These are phyloP conservation scores for Glandiceps talaboti DNA, from an alignment of 53 echinoderm and acorn worm species.

Conservation along the genomic window DNA sequence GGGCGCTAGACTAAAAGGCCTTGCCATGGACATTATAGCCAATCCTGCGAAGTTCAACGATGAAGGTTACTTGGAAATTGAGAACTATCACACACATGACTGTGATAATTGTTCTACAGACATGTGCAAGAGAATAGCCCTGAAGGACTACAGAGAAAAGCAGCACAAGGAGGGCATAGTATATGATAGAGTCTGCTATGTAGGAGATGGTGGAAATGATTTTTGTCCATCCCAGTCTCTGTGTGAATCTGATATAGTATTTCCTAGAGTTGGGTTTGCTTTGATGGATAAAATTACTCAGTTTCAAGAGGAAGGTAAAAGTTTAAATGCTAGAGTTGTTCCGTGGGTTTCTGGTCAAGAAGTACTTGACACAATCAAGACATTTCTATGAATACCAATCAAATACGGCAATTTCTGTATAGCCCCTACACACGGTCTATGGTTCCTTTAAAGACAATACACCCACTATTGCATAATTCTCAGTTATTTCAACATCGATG, in stretches of 20 bases:
- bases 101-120: constrained; percentile 65
- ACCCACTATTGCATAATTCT: too few species aligned
- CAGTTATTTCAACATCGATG: too few species aligned
- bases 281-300: constrained; percentile 40
- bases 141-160: constrained; percentile 29
- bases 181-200: constrained; percentile 53
- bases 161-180: constrained; percentile 17
- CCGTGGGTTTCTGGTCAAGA: constrained; percentile 58
- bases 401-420: too few species aligned
- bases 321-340: constrained; percentile 29
- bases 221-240: constrained; percentile 62
- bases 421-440: too few species aligned
- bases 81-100: constrained; percentile 55
- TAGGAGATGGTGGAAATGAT: constrained; percentile 88
- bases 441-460: too few species aligned
- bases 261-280: constrained; percentile 67
- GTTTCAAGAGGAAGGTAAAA: constrained; percentile 2
- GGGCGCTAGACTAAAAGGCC: constrained; percentile 8
- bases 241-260: constrained; percentile 45
- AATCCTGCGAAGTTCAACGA: constrained; percentile 74
- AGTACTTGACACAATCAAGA: constrained; percentile 22
- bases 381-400: too few species aligned
- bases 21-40: constrained; percentile 39
- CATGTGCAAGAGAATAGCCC: constrained; percentile 63
- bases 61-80: constrained; percentile 36